Percentiles rank a stretch among this genome's conserved stretches.
phyloP scores from a whole-genome alignment of 2,888 invertebrate species.

The Pyrrhia umbra region DNA sequence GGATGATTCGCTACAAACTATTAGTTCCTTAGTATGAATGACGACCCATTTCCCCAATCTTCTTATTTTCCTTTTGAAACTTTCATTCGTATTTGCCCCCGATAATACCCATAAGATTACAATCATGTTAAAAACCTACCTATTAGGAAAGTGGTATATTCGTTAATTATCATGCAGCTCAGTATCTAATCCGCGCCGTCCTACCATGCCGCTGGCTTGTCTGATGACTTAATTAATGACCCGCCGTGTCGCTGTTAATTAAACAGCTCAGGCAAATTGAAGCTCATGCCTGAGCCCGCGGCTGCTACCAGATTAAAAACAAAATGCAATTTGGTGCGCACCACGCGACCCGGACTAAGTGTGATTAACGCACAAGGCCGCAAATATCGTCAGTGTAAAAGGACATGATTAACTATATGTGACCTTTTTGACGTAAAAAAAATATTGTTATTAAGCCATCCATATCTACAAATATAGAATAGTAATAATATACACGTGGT shows the following conservation, averaged over 20 bases:
- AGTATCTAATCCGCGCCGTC: conserved; percentile 79
- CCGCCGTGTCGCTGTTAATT: conserved; percentile 87
- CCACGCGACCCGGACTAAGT: conserved; percentile 68
- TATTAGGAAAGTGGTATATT: conserved; percentile 72
- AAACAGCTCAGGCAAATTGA: conserved; percentile 87
- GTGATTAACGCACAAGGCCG: conserved; percentile 67
- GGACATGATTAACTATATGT: conserved; percentile 8
- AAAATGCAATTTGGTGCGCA: conserved; percentile 83
- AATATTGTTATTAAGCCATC: neutral
- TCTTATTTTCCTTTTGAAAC: conserved; percentile 3
- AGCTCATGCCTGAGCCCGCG: conserved; percentile 79
- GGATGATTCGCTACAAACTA: too few relatives aligned
- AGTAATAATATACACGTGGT: conserved; percentile 16
- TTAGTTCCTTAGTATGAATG: too few relatives aligned
- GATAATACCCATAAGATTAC: conserved; percentile 40
- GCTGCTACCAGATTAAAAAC: conserved; percentile 84
- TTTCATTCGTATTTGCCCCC: conserved; percentile 2
- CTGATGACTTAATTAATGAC: conserved; percentile 90
- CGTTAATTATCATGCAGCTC: conserved; percentile 80
- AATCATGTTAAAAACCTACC: conserved; percentile 44
- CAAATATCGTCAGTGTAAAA: conserved; percentile 27
- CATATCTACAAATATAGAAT: neutral
- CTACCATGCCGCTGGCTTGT: conserved; percentile 79
- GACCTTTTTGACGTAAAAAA: neutral
- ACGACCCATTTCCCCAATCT: too few relatives aligned